Base-by-base conservation (phyloP, 2,113 vertebrate species). In the Carassius auratus region DNA sequence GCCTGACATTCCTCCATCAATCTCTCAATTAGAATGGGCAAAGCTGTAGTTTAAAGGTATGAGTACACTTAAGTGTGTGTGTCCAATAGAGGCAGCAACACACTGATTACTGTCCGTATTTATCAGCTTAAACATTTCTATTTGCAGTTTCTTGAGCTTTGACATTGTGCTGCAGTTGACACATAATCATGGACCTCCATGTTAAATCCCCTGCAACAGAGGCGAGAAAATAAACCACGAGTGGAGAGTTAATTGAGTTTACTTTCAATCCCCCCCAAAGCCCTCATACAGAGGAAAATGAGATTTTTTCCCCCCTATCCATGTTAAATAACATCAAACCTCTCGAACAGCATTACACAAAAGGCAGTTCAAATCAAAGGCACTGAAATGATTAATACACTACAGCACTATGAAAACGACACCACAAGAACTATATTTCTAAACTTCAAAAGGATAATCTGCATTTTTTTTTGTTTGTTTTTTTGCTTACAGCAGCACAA, bases 401-500 rank as follows among this genome's bases (percentile, higher is more conserved):
- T 73, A 55, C 87, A 48, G 85, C 87, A 90, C 90, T 91, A 87
- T 86, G 62, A 64, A 79, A 73, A 90, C 59, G 88, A 87, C 77
- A 74, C 86, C 42, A 82, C 61, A 42, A 88, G 8, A 80, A 78
- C 61, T 68, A 71, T 42, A 48, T 26, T 62, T 45, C 89, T 59
- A 75, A 92, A 93, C 93, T 93, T 94, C 92, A 94, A 93, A 94
- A 90, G 89, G 88, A 66, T 83, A 8, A 76, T 66, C 76, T 92
- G 81, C 84, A 87, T 91, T 94, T 30, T 30, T 2, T 30, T 30
- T 93, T n/a, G n/a, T 30, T 30, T 30, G 2, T 30, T 30, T 30
- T 64, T 50, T 79, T 75, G 59, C 52, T 84, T 62, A 55, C 42
- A 52, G 42, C 50, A 68, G 75, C 68, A 78, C 36, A 21, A 75